phyloP scores from a whole-genome alignment of 2,888 invertebrate genomes.

The Myathropa florea region DNA sequence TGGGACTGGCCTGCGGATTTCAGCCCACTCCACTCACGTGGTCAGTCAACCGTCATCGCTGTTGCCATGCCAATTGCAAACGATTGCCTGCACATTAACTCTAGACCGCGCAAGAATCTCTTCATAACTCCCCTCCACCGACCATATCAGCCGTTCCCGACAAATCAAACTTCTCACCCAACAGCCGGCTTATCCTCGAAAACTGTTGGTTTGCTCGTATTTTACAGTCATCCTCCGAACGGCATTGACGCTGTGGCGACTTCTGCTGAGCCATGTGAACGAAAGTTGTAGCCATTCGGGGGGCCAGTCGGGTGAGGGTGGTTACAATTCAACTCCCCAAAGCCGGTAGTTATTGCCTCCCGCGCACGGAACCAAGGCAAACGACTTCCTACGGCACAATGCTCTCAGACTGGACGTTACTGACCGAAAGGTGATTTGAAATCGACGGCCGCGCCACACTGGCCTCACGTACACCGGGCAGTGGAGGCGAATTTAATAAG shows the following conservation, averaged over 20 bases:
- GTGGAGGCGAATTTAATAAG: slow-evolving; percentile 53
- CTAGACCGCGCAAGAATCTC: slow-evolving; percentile 41
- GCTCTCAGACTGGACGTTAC: slow-evolving; percentile 27
- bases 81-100: slow-evolving; percentile 53
- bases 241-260: slow-evolving; percentile 23
- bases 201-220: not conserved
- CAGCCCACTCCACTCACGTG: not conserved
- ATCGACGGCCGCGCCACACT: not conserved
- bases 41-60: slow-evolving; percentile 31
- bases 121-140: slow-evolving; percentile 14
- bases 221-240: slow-evolving; percentile 21
- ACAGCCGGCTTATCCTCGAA: slow-evolving; percentile 34
- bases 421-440: slow-evolving; percentile 41
- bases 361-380: not conserved
- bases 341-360: slow-evolving; percentile 22
- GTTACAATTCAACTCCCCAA: not conserved
- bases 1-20: not conserved
- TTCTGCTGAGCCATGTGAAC: slow-evolving; percentile 48
- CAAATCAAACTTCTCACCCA: slow-evolving; percentile 7
- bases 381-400: slow-evolving; percentile 24
- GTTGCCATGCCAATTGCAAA: slow-evolving; percentile 53
- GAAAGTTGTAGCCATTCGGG: not conserved
- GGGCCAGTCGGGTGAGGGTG: not conserved
- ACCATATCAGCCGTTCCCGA: not conserved
- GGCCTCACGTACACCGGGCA: not conserved